Evolutionary conservation across 2,113 vertebrate genomes (phyloP), one percentile per base, ranked within the genome.

Genomic region (Ictidomys tridecemlineatus): DNA sequence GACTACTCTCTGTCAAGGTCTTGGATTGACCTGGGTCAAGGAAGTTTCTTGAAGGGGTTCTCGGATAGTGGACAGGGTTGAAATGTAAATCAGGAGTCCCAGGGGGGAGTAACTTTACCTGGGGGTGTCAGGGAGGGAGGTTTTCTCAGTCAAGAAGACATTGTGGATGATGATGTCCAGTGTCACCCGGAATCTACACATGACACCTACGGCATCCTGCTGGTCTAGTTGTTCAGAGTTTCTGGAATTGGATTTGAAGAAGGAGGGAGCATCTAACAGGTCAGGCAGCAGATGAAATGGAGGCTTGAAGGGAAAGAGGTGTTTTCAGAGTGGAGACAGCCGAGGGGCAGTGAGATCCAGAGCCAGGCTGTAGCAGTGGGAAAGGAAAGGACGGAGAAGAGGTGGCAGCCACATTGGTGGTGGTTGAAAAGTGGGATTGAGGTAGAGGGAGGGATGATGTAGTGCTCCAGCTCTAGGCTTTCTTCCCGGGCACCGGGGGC

Each of bases 171-270:
- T n/a, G 24, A 32, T 20, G 22, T 65, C 84, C 34, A 28, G 3
- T 63, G 56, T 37, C 8, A 2, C 16, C 18, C 65, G n/a, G 83
- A 83, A 72, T 65, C 56, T 13, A 83, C 53, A 24, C 30, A 26
- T n/a, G 83, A 24, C 63, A 26, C 61, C 6, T 4, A 6, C 24
- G 74, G 17, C 84, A 30, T 84, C 53, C n/a, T 85, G 56, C 58
- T 90, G 91, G 85, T 28, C 11, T 32, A 45, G 79, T 58, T 7
- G 28, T 58, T 69, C 37, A 83, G 24, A 61, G 34, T 32, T 87
- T 72, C 67, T 90, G 30, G 12, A 42, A 61, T 94, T 80, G 85
- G 70, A 7, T 89, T 93, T 87, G 28, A 80, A 61, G 63, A 20
- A 61, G 8, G 8, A 39, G 24, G 20, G 5, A 12, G 20, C 34